phyloP scores from a whole-genome alignment of 2,888 invertebrate genomes.

The Dysmachus trigonus region DNA sequence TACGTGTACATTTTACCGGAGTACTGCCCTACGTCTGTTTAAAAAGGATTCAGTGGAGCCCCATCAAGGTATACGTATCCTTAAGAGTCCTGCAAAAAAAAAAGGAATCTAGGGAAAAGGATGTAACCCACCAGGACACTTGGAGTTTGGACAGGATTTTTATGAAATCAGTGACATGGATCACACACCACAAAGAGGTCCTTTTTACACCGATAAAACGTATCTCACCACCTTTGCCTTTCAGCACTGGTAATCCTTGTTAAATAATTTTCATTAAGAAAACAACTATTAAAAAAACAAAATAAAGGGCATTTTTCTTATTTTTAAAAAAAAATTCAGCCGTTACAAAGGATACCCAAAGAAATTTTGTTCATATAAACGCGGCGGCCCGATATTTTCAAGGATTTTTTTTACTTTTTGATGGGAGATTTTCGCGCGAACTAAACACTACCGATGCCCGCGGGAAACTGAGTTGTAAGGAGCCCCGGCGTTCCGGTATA shows the following conservation, averaged over 20 bases:
- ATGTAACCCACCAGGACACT: neutral
- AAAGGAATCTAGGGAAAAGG: neutral
- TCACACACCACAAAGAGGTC: neutral
- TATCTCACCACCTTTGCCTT: neutral
- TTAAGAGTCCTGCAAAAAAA: neutral
- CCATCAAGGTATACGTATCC: neutral
- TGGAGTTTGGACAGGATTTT: neutral
- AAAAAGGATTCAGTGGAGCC: neutral
- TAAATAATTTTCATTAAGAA: constrained; percentile 1
- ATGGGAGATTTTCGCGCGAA: neutral
- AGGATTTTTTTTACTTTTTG: neutral
- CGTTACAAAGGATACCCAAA: neutral
- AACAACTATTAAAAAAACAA: neutral
- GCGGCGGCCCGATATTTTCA: neutral
- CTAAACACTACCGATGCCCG: constrained; percentile 36
- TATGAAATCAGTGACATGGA: neutral
- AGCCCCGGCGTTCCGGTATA: neutral
- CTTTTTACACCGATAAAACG: neutral
- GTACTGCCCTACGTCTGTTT: neutral
- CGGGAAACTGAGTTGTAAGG: constrained; percentile 39
- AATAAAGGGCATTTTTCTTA: too few species aligned
- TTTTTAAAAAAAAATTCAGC: neutral
- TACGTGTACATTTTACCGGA: neutral
- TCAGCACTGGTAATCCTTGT: constrained; percentile 49
- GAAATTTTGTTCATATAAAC: neutral